Conservation (phyloP, 1,140 invertebrate genomes). For the Sipha flava region DNA sequence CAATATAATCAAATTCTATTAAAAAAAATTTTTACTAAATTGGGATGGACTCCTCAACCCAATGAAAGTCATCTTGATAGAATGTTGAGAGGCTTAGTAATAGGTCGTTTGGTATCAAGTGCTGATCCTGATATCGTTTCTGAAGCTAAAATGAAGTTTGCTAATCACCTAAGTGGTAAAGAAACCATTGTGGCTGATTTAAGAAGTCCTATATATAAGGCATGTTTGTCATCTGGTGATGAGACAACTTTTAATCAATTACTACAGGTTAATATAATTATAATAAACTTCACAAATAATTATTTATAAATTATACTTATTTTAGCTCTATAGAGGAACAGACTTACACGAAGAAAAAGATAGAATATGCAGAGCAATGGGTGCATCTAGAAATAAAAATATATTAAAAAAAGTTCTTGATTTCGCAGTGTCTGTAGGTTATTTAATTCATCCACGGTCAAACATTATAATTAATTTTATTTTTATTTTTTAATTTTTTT, state of each 20-base stretch:
- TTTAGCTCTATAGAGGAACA: conserved; percentile 66
- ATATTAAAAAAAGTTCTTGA: conserved; percentile 71
- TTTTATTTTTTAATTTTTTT: background rate
- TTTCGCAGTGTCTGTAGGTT: conserved; percentile 76
- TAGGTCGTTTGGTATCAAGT: conserved; percentile 69
- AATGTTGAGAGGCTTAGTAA: conserved; percentile 71
- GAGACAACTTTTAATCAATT: conserved; percentile 65
- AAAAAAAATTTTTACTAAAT: conserved; percentile 54
- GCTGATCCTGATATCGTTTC: conserved; percentile 65
- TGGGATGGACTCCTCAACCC: conserved; percentile 69
- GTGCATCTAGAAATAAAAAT: conserved; percentile 59
- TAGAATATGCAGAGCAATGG: conserved; percentile 71
- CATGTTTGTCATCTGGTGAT: conserved; percentile 64
- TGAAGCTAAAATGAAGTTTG: conserved; percentile 67
- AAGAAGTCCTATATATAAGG: conserved; percentile 75
- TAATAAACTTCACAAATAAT: background rate
- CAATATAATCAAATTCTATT: conserved; percentile 63
- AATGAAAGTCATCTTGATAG: conserved; percentile 75
- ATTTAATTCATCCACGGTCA: background rate
- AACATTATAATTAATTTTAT: background rate
- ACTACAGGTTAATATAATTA: conserved; percentile 50
- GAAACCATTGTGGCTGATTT: conserved; percentile 76
- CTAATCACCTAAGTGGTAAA: conserved; percentile 54
- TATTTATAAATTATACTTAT: background rate
- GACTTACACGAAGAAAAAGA: conserved; percentile 91